Evolutionary conservation across 2,888 invertebrate genomes (phyloP).

Genomic region (Candidula unifasciata): DNA sequence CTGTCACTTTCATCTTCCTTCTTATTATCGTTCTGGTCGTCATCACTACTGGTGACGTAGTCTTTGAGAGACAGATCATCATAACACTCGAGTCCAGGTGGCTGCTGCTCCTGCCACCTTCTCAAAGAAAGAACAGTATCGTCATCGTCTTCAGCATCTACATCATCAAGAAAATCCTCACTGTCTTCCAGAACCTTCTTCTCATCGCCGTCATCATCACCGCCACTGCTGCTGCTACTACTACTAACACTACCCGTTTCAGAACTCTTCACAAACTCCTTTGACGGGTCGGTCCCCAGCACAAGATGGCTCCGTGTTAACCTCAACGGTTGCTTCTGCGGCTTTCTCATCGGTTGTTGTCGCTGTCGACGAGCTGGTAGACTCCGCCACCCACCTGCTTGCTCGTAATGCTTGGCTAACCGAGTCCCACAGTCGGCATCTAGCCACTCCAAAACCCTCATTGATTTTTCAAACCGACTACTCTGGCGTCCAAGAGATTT

Average conservation of each 20-base stretch:
- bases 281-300: not conserved
- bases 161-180: constrained; percentile 27
- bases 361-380: not conserved
- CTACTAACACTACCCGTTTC: constrained; percentile 21
- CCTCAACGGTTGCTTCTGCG: constrained; percentile 23
- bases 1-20: constrained; percentile 35
- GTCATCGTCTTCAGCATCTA: constrained; percentile 36
- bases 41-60: constrained; percentile 48
- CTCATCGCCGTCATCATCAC: constrained; percentile 9
- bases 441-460: constrained; percentile 47
- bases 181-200: constrained; percentile 13
- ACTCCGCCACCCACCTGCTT: constrained; percentile 46
- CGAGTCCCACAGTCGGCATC: constrained; percentile 48
- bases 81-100: not conserved
- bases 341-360: not conserved
- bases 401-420: constrained; percentile 43
- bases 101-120: constrained; percentile 40
- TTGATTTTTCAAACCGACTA: constrained; percentile 42
- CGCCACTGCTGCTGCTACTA: not conserved
- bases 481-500: constrained; percentile 9
- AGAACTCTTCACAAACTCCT: constrained; percentile 9
- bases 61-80: constrained; percentile 46
- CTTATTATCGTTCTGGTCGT: constrained; percentile 11
- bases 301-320: constrained; percentile 26
- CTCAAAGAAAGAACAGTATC: constrained; percentile 32